Percentiles rank a stretch among this genome's conserved stretches.
These are phyloP conservation scores for Crotophaga sulcirostris DNA, from an alignment of 2,113 vertebrate genomes.

Conservation along the genomic window DNA sequence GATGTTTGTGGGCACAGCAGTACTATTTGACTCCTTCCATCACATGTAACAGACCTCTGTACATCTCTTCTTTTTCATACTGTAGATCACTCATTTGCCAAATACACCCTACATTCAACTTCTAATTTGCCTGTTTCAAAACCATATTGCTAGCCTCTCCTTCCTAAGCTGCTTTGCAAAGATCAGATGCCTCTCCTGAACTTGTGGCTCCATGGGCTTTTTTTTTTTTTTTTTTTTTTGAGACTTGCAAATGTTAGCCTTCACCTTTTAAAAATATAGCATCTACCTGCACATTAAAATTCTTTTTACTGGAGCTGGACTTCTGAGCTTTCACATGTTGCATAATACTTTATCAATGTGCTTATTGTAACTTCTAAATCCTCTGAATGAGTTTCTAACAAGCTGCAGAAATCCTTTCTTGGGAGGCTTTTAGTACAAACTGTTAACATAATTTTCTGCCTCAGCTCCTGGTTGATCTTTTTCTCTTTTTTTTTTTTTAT, in stretches of 20 bases:
- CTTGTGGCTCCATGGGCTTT: not conserved
- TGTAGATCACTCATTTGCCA: not conserved
- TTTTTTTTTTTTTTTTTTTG: not conserved
- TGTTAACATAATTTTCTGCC: slow-evolving; percentile 11
- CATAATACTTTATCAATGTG: not conserved
- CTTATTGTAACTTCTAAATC: slow-evolving; percentile 13
- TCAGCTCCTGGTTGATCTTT: not conserved
- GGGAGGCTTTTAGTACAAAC: not conserved
- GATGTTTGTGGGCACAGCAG: not conserved
- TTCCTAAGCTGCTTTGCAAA: not conserved
- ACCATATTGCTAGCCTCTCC: not conserved
- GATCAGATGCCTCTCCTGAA: not conserved
- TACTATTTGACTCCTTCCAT: not conserved
- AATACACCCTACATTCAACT: not conserved
- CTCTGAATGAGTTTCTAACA: slow-evolving; percentile 7
- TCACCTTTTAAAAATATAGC: not conserved
- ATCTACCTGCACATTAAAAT: not conserved
- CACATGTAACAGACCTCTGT: accelerated
- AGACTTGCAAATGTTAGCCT: not conserved
- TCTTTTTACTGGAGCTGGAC: not conserved
- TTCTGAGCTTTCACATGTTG: not conserved
- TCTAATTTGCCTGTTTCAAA: not conserved
- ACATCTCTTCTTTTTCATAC: not conserved
- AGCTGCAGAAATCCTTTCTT: slow-evolving; percentile 7
- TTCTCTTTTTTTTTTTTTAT: not conserved